Percentiles rank a stretch among this genome's conserved stretches.
These are phyloP conservation scores for Corythoichthys intestinalis DNA, from an alignment of 2,113 vertebrate species.

Conservation along the genomic window DNA sequence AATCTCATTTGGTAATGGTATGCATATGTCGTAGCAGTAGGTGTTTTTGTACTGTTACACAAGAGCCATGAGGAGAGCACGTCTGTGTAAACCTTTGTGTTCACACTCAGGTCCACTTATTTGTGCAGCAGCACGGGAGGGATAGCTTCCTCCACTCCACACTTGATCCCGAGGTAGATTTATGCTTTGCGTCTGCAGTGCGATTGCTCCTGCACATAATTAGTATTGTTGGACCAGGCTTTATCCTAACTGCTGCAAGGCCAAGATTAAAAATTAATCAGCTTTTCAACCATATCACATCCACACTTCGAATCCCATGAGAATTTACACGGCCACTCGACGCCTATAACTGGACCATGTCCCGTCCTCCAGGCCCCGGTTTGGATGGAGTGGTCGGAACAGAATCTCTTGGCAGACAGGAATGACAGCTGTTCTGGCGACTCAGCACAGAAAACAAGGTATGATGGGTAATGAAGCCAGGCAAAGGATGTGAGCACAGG, in stretches of 20 bases:
- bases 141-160: constrained; percentile 76
- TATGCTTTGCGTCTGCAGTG: constrained; percentile 77
- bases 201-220: constrained; percentile 27
- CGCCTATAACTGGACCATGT: constrained; percentile 25
- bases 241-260: constrained; percentile 74
- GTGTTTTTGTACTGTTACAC: constrained; percentile 34
- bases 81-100: constrained; percentile 71
- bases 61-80: constrained; percentile 43
- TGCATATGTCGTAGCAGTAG: constrained; percentile 18
- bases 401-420: constrained; percentile 38
- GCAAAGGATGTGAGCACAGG: constrained; percentile 14
- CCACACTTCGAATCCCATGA: constrained; percentile 40
- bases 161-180: constrained; percentile 86
- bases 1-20: constrained; percentile 39
- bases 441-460: constrained; percentile 28
- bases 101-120: constrained; percentile 83
- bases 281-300: constrained; percentile 82
- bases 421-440: constrained; percentile 54
- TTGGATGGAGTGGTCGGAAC: constrained; percentile 26
- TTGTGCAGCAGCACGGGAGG: constrained; percentile 82
- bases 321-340: constrained; percentile 24
- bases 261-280: constrained; percentile 86
- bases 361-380: constrained; percentile 41
- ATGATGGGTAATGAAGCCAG: constrained; percentile 44
- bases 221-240: constrained; percentile 63